Evolutionary conservation across 2,113 vertebrate genomes (phyloP).

Genomic region (Leptocoma aspasia): DNA sequence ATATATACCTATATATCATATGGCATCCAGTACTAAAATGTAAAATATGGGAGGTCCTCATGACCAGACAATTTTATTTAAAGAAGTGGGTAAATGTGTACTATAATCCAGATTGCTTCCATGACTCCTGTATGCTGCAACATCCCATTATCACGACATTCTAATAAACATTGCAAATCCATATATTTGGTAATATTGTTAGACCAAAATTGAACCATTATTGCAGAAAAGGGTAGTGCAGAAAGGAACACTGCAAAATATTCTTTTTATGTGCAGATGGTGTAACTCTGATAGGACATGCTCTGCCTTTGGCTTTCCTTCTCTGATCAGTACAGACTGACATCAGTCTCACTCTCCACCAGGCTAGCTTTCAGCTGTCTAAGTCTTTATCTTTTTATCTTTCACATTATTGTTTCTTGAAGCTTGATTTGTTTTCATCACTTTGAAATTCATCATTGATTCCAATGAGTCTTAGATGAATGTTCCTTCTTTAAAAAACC

Average conservation of each 20-base stretch:
- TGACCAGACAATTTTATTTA: neutral
- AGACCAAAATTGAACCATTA: neutral
- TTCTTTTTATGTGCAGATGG: neutral
- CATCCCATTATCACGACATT: fast-evolving
- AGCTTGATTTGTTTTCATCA: neutral
- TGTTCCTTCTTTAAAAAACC: neutral
- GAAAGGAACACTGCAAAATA: neutral
- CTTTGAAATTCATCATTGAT: neutral
- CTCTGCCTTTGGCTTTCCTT: neutral
- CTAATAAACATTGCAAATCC: neutral
- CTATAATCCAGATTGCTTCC: neutral
- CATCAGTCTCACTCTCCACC: neutral
- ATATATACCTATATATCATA: neutral
- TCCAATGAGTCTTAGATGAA: neutral
- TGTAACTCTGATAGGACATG: neutral
- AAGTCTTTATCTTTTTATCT: neutral
- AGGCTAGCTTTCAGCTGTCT: neutral
- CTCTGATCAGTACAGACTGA: neutral
- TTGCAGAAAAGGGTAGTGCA: neutral
- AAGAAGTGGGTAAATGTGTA: neutral
- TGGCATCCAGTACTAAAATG: neutral
- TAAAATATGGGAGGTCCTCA: neutral
- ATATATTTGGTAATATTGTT: neutral
- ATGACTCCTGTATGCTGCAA: neutral
- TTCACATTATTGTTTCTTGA: neutral